These are phyloP conservation scores for Alentia gelatinosa DNA, from an alignment of 2,888 invertebrate species.

Conservation along the genomic window DNA sequence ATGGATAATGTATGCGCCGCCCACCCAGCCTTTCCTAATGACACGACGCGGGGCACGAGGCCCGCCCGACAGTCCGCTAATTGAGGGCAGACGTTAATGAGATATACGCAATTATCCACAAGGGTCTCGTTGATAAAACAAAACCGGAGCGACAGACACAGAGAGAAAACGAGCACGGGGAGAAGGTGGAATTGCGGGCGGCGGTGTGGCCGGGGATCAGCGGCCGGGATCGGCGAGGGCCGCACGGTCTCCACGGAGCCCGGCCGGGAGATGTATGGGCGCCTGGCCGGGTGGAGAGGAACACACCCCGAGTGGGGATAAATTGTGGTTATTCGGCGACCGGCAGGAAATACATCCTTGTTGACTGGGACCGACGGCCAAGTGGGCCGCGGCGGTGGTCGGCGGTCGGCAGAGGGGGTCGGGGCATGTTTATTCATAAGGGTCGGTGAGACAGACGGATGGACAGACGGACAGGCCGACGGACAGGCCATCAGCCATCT, in stretches of 20 bases:
- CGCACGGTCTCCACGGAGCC: neutral
- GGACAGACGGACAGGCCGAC: conserved; percentile 44
- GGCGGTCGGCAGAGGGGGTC: neutral
- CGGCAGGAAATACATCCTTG: conserved; percentile 23
- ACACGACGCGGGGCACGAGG: neutral
- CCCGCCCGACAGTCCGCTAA: neutral
- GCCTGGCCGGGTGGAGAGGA: neutral
- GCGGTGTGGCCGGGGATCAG: too few relatives aligned
- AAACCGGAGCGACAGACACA: neutral
- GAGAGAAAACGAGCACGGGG: too few relatives aligned
- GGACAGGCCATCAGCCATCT: conserved; percentile 42
- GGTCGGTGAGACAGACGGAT: neutral
- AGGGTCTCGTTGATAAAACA: neutral
- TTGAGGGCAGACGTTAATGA: conserved; percentile 20
- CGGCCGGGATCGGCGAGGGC: neutral
- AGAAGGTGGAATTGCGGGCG: too few relatives aligned
- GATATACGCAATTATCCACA: conserved; percentile 42
- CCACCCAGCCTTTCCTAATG: neutral
- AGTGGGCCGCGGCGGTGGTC: neutral
- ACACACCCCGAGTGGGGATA: conserved; percentile 11
- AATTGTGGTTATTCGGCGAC: conserved; percentile 29
- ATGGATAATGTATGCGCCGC: neutral
- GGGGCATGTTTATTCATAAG: conserved; percentile 33
- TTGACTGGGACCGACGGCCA: conserved; percentile 4
- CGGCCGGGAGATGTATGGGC: neutral